Conservation (phyloP, 2,797 vertebrate species). For the Hyperoplus immaculatus region DNA sequence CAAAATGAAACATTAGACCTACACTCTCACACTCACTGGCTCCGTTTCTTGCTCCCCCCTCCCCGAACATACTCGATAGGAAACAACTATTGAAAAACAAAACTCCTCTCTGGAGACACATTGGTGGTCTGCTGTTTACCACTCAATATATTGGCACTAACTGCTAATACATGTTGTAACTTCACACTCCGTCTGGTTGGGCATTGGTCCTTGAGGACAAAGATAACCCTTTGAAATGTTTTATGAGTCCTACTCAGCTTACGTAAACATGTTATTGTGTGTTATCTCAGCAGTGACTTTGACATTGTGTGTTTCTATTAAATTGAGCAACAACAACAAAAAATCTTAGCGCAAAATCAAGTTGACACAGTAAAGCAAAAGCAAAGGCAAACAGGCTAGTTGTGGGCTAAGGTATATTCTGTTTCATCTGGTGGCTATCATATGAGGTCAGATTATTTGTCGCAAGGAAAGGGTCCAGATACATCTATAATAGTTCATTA, state of each 20-base stretch:
- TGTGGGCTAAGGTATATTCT: neutral
- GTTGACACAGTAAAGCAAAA: too few species aligned
- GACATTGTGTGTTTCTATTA: neutral
- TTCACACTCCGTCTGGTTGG: slow-evolving; percentile 48
- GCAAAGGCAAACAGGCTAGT: neutral
- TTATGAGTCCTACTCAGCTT: slow-evolving; percentile 32
- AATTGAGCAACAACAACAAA: neutral
- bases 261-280: slow-evolving; percentile 16
- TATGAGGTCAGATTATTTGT: too few species aligned
- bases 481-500: too few species aligned
- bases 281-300: slow-evolving; percentile 4
- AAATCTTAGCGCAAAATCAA: too few species aligned
- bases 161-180: slow-evolving; percentile 36
- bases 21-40: neutral
- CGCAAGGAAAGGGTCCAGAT: too few species aligned
- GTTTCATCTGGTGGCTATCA: too few species aligned
- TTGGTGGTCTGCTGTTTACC: neutral
- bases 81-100: too few species aligned
- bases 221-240: slow-evolving; percentile 78
- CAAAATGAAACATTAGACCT: slow-evolving; percentile 3
- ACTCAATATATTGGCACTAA: slow-evolving; percentile 16
- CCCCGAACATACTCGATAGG: too few species aligned
- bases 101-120: too few species aligned
- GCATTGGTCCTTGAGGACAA: slow-evolving; percentile 67
- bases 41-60: neutral